These are phyloP conservation scores for Clarias gariepinus DNA, from an alignment of 2,113 vertebrate species.

Conservation along the genomic window DNA sequence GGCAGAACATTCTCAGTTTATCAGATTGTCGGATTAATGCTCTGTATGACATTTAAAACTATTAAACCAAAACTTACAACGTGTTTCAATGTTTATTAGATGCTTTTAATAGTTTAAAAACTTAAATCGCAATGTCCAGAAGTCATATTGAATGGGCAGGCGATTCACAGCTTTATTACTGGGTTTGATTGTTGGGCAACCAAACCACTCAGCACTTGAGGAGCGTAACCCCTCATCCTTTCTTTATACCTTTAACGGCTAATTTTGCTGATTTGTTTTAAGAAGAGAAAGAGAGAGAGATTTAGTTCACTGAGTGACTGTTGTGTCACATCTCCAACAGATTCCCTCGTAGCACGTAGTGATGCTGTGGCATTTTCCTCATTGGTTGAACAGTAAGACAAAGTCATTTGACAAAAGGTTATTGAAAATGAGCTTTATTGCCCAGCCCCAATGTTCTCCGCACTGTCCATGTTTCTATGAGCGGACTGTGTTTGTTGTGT, in stretches of 20 bases:
- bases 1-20: no score
- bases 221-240: no score
- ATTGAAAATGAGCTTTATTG: background rate
- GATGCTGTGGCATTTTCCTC: background rate
- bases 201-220: background rate
- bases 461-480: background rate
- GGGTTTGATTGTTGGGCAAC: background rate
- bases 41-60: no score
- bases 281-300: background rate
- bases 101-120: no score
- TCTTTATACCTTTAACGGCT: background rate
- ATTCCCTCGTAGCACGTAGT: background rate
- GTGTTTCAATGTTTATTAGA: no score
- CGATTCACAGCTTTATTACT: background rate
- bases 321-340: background rate
- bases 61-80: no score
- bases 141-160: no score
- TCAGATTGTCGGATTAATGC: no score
- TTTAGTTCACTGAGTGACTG: background rate
- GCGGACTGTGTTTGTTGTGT: conserved; percentile 9
- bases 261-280: background rate
- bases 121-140: no score
- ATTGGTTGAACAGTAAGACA: no score
- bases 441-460: no score
- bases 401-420: background rate